A percentile compares a stretch with the other conserved stretches of the same genome.
Evolutionary conservation across 2,113 vertebrate species (phyloP).

Genomic region (Semicossyphus pulcher): DNA sequence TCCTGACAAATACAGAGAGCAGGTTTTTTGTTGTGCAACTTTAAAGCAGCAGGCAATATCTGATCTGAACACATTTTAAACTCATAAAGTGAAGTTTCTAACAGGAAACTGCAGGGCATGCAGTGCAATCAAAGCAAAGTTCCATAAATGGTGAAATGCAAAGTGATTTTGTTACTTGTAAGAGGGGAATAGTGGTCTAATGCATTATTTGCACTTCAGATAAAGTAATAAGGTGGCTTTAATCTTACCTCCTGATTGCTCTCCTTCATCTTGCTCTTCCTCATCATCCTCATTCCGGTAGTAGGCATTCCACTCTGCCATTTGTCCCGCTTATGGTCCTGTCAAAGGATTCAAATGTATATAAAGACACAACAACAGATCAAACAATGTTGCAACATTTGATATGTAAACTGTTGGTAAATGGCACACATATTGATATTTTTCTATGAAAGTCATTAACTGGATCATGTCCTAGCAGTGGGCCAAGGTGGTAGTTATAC

Average conservation of each 20-base stretch:
- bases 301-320: slow-evolving; percentile 90
- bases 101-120: too few relatives aligned
- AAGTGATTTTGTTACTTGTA: too few relatives aligned
- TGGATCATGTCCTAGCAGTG: too few relatives aligned
- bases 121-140: too few relatives aligned
- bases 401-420: neutral
- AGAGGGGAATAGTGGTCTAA: too few relatives aligned
- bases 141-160: too few relatives aligned
- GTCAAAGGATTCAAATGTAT: neutral
- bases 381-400: neutral
- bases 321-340: slow-evolving; percentile 41
- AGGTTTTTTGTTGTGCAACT: neutral
- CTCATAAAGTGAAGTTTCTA: too few relatives aligned
- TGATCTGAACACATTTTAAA: too few relatives aligned
- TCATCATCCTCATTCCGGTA: slow-evolving; percentile 85
- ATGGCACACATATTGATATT: too few relatives aligned
- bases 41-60: neutral
- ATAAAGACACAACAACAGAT: neutral
- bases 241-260: slow-evolving; percentile 82
- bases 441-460: too few relatives aligned
- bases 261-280: slow-evolving; percentile 84
- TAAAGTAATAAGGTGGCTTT: neutral
- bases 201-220: too few relatives aligned
- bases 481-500: too few relatives aligned
- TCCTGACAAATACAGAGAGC: slow-evolving; percentile 63